Evolutionary conservation across 2,888 invertebrate genomes (phyloP).

Genomic region (Carterocephalus palaemon): DNA sequence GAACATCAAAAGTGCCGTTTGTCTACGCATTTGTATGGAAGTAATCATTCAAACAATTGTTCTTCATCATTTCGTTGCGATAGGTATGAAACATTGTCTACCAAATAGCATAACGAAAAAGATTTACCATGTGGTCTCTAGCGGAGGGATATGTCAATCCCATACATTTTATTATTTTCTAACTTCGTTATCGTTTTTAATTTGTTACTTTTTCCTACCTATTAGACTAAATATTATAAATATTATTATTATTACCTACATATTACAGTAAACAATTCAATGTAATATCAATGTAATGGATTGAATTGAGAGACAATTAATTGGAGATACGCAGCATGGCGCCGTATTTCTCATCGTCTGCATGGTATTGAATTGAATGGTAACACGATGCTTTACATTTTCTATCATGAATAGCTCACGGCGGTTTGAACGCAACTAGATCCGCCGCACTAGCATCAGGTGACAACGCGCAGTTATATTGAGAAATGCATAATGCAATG

Average conservation of each 20-base stretch:
- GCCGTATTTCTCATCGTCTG: constrained; percentile 22
- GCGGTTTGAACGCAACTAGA: constrained; percentile 40
- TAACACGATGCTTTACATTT: constrained; percentile 38
- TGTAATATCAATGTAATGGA: constrained; percentile 5
- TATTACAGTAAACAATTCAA: constrained; percentile 3
- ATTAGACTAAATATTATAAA: too few species aligned
- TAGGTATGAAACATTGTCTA: too few species aligned
- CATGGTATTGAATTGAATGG: constrained; percentile 35
- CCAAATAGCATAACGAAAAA: too few species aligned
- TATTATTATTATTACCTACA: too few species aligned
- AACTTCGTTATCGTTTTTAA: not conserved
- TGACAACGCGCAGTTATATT: constrained; percentile 53
- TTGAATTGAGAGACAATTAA: constrained; percentile 24
- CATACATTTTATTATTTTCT: too few species aligned
- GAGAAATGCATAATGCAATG: constrained; percentile 21
- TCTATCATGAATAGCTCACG: constrained; percentile 45
- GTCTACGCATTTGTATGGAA: too few species aligned
- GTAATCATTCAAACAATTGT: too few species aligned
- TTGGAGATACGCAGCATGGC: constrained; percentile 15
- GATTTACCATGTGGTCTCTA: too few species aligned
- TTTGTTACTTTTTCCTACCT: too few species aligned
- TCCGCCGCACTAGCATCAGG: constrained; percentile 46
- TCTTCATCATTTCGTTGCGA: too few species aligned
- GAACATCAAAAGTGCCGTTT: too few species aligned
- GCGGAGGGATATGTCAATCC: too few species aligned